Evolutionary conservation across 2,888 invertebrate genomes (phyloP), one percentile per base, ranked within the genome.

Genomic region (Epistrophella euchroma): DNA sequence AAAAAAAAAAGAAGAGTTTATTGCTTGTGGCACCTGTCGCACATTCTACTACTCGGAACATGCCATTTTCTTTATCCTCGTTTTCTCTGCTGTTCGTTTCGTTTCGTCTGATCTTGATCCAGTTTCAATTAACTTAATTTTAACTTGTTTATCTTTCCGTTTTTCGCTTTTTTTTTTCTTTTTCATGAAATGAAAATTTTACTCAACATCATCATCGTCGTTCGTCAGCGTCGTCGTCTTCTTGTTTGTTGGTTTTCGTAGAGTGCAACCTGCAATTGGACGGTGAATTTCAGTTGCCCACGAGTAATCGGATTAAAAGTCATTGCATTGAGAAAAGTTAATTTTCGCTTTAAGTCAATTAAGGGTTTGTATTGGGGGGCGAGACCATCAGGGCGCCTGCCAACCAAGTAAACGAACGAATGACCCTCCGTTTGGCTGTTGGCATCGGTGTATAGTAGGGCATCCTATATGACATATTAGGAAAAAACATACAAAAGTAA

Each of bases 221-320:
- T 66, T 17, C 28, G 17, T 66, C 19, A 13, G 47, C 17, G 47
- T 35, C 50, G 19, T 66, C 9, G 17, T 66, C 50, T n/a, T 66
- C 9, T 11, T 66, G 15, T 32, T 35, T 37, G n/a, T 43, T 37
- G 7, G n/a, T 25, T 52, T 52, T 25, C 9, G 15, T 9, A 17
- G 25, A 58, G 50, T 52, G 40, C 58, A 72, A 35, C 56, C 71
- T 56, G 40, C 71, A 56, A 47, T 52, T 25, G 75, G 6, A 66
- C 55, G 75, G 72, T 56, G 60, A 85, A 85, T 81, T 81, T 86
- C 85, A 81, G 81, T 86, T 86, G 85, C 85, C 76, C 77, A 77
- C 72, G 77, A 86, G 81, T 86, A 86, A 86, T 86, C 76, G 73
- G 73, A 86, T 86, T 86, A 86, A 81, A 77, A 86, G 76, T 70